These are phyloP conservation scores for Equus przewalskii DNA, from an alignment of 2,113 vertebrate species.

Conservation along the genomic window DNA sequence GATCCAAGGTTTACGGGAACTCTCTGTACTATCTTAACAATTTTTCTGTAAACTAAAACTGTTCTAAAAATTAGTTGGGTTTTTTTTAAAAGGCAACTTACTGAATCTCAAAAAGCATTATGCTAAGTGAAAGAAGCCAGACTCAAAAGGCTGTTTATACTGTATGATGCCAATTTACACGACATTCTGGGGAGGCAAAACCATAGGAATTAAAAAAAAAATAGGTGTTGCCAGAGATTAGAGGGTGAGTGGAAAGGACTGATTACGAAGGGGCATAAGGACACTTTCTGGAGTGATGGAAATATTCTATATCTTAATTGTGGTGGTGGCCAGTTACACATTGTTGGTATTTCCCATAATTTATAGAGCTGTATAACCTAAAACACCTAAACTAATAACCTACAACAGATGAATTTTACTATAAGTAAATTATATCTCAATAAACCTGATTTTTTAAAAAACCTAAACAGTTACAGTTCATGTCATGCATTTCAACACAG, in stretches of 20 bases:
- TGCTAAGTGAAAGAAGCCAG: neutral
- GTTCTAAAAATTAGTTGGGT: neutral
- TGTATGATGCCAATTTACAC: neutral
- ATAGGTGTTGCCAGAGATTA: neutral
- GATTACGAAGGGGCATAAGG: neutral
- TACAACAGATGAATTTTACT: neutral
- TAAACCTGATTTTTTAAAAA: neutral
- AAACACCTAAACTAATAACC: neutral
- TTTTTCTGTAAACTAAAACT: slow-evolving; percentile 10
- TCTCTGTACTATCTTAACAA: slow-evolving; percentile 3
- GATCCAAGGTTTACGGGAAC: neutral
- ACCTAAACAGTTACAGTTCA: neutral
- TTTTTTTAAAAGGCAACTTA: neutral
- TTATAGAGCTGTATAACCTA: neutral
- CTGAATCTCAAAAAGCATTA: slow-evolving; percentile 13
- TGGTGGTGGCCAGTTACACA: neutral
- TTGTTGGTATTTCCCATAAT: neutral
- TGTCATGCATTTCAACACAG: slow-evolving; percentile 8
- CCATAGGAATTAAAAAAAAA: neutral
- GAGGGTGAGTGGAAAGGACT: neutral
- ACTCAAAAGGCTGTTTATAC: slow-evolving; percentile 13
- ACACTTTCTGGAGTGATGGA: neutral
- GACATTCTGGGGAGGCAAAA: slow-evolving; percentile 19
- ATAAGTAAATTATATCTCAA: slow-evolving; percentile 44
- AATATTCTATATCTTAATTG: neutral